Evolutionary conservation across 2,113 vertebrate species (phyloP).

Genomic region (Megaceryle maxima): DNA sequence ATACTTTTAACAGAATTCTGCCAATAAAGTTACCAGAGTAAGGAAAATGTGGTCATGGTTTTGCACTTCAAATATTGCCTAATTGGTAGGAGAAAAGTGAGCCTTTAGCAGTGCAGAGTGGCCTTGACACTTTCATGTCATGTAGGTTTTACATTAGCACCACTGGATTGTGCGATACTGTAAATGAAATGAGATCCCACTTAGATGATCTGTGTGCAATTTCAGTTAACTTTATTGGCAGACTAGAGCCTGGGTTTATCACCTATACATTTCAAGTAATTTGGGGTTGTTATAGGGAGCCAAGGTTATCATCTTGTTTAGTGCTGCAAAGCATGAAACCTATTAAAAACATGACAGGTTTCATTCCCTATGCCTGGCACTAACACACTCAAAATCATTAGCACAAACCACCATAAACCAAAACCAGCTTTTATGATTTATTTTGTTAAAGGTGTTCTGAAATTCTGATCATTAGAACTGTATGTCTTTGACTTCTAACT

Average conservation of each 20-base stretch:
- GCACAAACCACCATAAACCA: neutral
- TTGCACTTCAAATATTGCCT: constrained; percentile 57
- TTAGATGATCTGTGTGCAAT: constrained; percentile 67
- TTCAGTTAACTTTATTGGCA: constrained; percentile 73
- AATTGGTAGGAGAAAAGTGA: constrained; percentile 70
- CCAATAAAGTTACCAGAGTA: constrained; percentile 37
- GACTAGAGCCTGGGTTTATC: constrained; percentile 63
- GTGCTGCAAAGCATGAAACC: constrained; percentile 66
- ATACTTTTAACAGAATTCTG: constrained; percentile 20
- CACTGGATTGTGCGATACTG: constrained; percentile 65
- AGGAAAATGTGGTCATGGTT: constrained; percentile 38
- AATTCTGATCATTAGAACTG: constrained; percentile 18
- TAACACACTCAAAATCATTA: constrained; percentile 54
- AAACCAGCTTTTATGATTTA: neutral
- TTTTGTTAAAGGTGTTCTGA: neutral
- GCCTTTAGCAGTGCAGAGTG: constrained; percentile 64
- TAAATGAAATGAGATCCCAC: constrained; percentile 77
- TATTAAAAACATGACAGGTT: constrained; percentile 73
- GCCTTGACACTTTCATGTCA: constrained; percentile 68
- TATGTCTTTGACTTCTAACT: neutral
- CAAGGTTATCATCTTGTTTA: constrained; percentile 70
- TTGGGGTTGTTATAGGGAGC: constrained; percentile 67
- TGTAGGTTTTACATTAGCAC: constrained; percentile 73
- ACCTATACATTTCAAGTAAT: constrained; percentile 72
- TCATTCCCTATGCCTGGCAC: constrained; percentile 43